phyloP scores from a whole-genome alignment of 2,113 vertebrate species.

The Gasterosteus aculeatus region DNA sequence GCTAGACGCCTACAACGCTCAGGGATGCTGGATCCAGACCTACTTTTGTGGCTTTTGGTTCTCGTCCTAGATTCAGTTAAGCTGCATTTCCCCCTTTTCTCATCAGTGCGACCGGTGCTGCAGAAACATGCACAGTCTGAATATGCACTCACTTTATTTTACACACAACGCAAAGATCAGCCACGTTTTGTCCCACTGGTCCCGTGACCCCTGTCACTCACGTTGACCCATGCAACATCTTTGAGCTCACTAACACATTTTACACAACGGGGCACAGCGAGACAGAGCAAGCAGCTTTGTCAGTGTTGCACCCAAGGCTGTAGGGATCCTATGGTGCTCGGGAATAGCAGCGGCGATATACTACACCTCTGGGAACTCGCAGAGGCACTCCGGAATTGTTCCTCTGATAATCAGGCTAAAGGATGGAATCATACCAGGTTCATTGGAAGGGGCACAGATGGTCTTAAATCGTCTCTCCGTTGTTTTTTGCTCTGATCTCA shows the following conservation, averaged over 20 bases:
- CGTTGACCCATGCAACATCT: constrained; percentile 32
- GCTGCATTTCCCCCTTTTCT: constrained; percentile 51
- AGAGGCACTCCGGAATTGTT: constrained; percentile 52
- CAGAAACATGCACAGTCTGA: constrained; percentile 51
- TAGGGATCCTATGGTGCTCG: constrained; percentile 40
- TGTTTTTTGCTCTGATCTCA: constrained; percentile 9
- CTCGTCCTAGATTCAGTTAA: constrained; percentile 65
- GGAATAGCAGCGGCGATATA: constrained; percentile 66
- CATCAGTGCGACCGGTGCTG: constrained; percentile 54
- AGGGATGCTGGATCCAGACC: constrained; percentile 65
- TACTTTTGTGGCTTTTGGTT: constrained; percentile 75
- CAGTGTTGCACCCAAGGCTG: constrained; percentile 38
- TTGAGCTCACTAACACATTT: constrained; percentile 19
- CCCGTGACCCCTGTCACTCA: constrained; percentile 28
- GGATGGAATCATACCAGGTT: constrained; percentile 60
- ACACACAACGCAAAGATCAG: constrained; percentile 54
- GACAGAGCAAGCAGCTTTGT: constrained; percentile 43
- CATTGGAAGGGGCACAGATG: constrained; percentile 45
- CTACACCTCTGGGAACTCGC: constrained; percentile 60
- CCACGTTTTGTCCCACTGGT: constrained; percentile 32
- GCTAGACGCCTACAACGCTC: constrained; percentile 49
- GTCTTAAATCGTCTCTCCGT: constrained; percentile 36
- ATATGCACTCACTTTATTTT: background rate
- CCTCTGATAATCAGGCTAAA: constrained; percentile 64
- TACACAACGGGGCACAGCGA: constrained; percentile 29